Evolutionary conservation across 2,113 vertebrate species (phyloP).

Genomic region (Ictalurus punctatus): DNA sequence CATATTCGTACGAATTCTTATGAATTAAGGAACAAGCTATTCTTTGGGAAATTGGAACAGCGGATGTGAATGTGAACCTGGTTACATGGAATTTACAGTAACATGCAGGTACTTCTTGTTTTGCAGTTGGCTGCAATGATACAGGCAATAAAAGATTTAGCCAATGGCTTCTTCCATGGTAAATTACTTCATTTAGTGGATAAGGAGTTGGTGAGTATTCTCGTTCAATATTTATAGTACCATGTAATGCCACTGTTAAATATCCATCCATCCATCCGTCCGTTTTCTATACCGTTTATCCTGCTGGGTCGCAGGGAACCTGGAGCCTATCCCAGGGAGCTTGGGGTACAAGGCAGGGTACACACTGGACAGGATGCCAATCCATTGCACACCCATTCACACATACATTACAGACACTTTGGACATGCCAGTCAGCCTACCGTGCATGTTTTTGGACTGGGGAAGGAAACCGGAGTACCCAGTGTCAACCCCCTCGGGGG

Average conservation of each 20-base stretch:
- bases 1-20: not conserved
- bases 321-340: too few species aligned
- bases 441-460: too few species aligned
- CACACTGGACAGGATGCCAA: too few species aligned
- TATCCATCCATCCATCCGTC: too few species aligned
- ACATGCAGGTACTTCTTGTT: not conserved
- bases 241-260: not conserved
- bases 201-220: conserved; percentile 77
- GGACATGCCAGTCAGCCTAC: too few species aligned
- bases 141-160: conserved; percentile 72
- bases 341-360: too few species aligned
- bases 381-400: too few species aligned
- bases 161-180: conserved; percentile 74
- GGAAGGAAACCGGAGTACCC: too few species aligned
- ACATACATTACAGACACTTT: too few species aligned
- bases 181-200: conserved; percentile 78
- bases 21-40: not conserved
- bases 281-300: too few species aligned
- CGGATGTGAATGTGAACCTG: not conserved
- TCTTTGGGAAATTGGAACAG: not conserved
- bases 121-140: conserved; percentile 73
- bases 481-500: too few species aligned
- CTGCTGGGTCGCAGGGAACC: too few species aligned
- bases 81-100: not conserved
- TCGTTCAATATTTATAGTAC: not conserved